Percentiles rank a stretch among this genome's conserved stretches.
These are phyloP conservation scores for Charadrius vociferus DNA, from an alignment of 2,113 vertebrate species.

Conservation along the genomic window DNA sequence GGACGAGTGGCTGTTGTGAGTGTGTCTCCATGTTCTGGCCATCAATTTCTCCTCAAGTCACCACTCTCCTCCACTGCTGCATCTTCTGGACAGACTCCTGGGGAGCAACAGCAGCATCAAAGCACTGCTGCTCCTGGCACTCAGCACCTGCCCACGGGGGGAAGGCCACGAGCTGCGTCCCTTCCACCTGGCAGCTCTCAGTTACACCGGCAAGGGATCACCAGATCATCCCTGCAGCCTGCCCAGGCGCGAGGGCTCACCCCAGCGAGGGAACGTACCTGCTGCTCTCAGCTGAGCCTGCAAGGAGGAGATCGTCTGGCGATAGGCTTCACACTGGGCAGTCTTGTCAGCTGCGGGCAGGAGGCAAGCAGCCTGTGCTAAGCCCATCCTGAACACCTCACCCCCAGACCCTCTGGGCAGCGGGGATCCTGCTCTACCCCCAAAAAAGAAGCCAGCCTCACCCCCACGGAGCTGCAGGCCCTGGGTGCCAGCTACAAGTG, in stretches of 20 bases:
- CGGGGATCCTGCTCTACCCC: background rate
- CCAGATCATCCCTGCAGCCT: background rate
- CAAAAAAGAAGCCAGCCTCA: background rate
- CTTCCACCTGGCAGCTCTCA: background rate
- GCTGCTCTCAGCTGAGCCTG: conserved; percentile 11
- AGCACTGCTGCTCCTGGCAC: background rate
- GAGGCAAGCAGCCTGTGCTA: background rate
- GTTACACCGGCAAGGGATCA: background rate
- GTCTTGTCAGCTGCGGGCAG: conserved; percentile 4
- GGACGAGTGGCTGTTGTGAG: background rate
- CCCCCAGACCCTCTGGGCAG: background rate
- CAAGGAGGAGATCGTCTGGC: background rate
- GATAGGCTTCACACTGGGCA: background rate
- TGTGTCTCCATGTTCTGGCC: background rate
- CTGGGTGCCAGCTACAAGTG: background rate
- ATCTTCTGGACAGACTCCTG: background rate
- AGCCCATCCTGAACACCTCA: background rate
- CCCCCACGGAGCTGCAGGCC: background rate
- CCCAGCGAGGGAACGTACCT: background rate
- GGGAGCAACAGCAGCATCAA: background rate
- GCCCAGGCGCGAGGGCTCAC: background rate
- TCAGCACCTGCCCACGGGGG: background rate
- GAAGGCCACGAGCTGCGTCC: background rate
- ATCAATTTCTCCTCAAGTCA: background rate
- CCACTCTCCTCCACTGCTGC: background rate